These are phyloP conservation scores for Congeria kusceri DNA, from an alignment of 2,888 invertebrate species.

Conservation along the genomic window DNA sequence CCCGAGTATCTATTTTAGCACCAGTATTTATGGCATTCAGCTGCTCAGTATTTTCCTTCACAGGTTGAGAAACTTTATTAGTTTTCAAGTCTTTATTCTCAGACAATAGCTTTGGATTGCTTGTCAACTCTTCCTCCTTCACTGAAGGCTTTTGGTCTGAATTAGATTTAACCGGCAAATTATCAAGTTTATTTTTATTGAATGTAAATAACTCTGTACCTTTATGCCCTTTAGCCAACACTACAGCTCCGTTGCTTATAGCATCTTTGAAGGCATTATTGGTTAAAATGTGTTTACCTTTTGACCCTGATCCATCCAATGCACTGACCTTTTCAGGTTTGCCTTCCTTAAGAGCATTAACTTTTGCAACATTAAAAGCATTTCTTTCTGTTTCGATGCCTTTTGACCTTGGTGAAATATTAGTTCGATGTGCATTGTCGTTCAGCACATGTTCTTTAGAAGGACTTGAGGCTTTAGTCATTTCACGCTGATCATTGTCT, in stretches of 20 bases:
- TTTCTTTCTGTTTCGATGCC: neutral
- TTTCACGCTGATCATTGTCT: too few relatives aligned
- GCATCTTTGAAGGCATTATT: constrained; percentile 1
- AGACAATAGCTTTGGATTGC: neutral
- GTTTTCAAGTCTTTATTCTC: neutral
- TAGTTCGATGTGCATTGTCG: too few relatives aligned
- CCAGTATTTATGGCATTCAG: neutral
- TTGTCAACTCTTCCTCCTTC: neutral
- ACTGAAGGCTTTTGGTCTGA: neutral
- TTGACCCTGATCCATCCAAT: constrained; percentile 21
- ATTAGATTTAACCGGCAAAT: too few relatives aligned
- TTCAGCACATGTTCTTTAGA: too few relatives aligned
- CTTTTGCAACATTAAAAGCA: neutral
- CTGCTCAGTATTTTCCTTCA: neutral
- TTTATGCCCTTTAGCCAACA: neutral
- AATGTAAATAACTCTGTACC: neutral
- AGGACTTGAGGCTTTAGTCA: too few relatives aligned
- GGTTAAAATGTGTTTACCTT: neutral
- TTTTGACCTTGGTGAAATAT: neutral
- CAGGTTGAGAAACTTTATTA: neutral
- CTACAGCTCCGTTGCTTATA: neutral
- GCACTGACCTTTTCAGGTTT: constrained; percentile 12
- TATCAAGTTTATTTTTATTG: neutral
- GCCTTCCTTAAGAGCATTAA: neutral
- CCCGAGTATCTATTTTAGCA: neutral